These are phyloP conservation scores for Itoplectis maculator DNA, from an alignment of 2,888 invertebrate species.

Conservation along the genomic window DNA sequence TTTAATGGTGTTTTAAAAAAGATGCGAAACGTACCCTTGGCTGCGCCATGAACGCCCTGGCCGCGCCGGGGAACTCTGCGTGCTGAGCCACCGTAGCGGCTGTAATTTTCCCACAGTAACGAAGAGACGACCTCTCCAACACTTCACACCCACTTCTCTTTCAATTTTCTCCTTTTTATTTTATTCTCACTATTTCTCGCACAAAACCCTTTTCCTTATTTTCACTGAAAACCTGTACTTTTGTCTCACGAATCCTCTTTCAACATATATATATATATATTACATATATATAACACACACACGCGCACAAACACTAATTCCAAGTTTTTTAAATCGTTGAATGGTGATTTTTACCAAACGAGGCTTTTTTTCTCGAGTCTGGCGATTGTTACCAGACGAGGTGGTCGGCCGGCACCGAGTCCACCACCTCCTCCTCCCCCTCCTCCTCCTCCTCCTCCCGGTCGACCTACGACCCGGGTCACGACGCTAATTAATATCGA, in stretches of 20 bases:
- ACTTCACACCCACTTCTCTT: constrained; percentile 54
- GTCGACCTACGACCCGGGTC: constrained; percentile 64
- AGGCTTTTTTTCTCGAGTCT: background rate
- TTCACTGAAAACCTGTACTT: background rate
- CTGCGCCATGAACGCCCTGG: constrained; percentile 95
- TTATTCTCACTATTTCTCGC: constrained; percentile 39
- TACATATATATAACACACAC: background rate
- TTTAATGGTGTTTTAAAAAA: constrained; percentile 67
- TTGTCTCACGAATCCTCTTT: too few relatives aligned
- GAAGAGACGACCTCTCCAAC: constrained; percentile 63
- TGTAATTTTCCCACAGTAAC: constrained; percentile 84
- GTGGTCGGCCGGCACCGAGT: constrained; percentile 57
- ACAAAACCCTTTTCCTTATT: constrained; percentile 35
- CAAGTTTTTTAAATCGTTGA: too few relatives aligned
- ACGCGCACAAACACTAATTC: background rate
- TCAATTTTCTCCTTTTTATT: constrained; percentile 30
- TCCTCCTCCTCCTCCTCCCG: constrained; percentile 57
- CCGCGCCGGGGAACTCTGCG: constrained; percentile 88
- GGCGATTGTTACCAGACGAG: background rate
- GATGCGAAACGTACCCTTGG: constrained; percentile 90
- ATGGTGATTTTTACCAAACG: too few relatives aligned
- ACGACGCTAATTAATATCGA: constrained; percentile 56
- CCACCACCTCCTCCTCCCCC: constrained; percentile 58
- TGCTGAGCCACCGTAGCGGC: constrained; percentile 86
- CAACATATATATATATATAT: constrained; percentile 18